phyloP scores from a whole-genome alignment of 2,113 vertebrate genomes.

The Andinoacara biseriatus region DNA sequence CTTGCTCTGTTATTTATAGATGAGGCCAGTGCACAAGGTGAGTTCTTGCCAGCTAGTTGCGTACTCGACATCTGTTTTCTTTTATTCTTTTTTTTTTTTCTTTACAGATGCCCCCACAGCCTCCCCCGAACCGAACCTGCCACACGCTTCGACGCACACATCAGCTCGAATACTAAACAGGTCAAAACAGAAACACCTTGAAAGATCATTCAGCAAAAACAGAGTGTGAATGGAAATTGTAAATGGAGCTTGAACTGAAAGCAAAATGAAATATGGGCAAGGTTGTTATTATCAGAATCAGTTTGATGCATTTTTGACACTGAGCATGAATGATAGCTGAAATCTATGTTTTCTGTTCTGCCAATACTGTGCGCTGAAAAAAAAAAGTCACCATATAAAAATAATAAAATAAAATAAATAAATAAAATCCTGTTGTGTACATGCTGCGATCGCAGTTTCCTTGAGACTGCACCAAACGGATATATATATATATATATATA shows the following conservation, averaged over 20 bases:
- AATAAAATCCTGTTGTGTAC: not conserved
- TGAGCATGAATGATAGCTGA: not conserved
- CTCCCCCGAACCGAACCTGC: slow-evolving; percentile 11
- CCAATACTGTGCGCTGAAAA: not conserved
- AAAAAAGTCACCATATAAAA: not conserved
- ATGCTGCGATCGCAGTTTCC: not conserved
- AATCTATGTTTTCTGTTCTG: not conserved
- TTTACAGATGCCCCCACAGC: not conserved
- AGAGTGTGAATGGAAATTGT: not conserved
- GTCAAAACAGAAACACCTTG: slow-evolving; percentile 44
- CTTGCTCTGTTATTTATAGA: slow-evolving; percentile 52
- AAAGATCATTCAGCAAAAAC: slow-evolving; percentile 30
- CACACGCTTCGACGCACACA: slow-evolving; percentile 39
- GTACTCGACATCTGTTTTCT: slow-evolving; percentile 20
- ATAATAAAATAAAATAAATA: no score
- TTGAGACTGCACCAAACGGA: not conserved
- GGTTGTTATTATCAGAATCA: not conserved
- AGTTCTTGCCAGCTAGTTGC: slow-evolving; percentile 41
- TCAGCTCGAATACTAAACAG: slow-evolving; percentile 59
- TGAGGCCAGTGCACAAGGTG: slow-evolving; percentile 23
- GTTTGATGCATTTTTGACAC: not conserved
- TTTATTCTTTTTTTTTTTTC: not conserved
- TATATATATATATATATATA: slow-evolving; percentile 11
- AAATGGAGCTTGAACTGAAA: slow-evolving; percentile 1
- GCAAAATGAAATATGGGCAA: not conserved